Evolutionary conservation across 2,797 vertebrate species (phyloP).

Genomic region (Acomys russatus): DNA sequence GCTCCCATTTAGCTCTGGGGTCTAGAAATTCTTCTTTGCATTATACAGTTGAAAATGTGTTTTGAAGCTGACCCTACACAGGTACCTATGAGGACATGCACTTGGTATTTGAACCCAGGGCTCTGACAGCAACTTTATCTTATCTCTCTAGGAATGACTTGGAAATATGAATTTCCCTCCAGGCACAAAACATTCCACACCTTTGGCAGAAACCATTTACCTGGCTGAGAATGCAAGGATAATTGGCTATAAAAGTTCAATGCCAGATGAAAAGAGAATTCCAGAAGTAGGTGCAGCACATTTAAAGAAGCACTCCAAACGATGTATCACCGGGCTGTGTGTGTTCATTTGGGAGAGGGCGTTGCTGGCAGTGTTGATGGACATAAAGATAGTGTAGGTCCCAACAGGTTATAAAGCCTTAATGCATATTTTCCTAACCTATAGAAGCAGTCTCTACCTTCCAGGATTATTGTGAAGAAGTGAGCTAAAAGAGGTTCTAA

Average conservation of each 20-base stretch:
- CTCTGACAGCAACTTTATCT: background rate
- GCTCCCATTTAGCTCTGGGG: background rate
- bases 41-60: background rate
- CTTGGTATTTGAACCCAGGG: background rate
- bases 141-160: background rate
- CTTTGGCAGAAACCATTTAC: slow-evolving; percentile 10
- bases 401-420: background rate
- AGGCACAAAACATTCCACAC: background rate
- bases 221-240: slow-evolving; percentile 15
- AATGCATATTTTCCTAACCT: background rate
- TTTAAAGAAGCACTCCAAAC: background rate
- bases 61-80: background rate
- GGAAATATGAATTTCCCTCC: slow-evolving; percentile 9
- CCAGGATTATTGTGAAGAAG: background rate
- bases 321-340: background rate
- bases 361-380: background rate
- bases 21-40: background rate
- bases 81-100: background rate
- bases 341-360: background rate
- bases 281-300: background rate
- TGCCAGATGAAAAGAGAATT: slow-evolving; percentile 54
- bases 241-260: slow-evolving; percentile 17
- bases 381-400: background rate
- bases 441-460: background rate
- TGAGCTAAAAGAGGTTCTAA: background rate